Percentiles rank a stretch among this genome's conserved stretches.
Conservation (phyloP, 2,113 vertebrate species). For the Dendropsophus ebraccatus region DNA sequence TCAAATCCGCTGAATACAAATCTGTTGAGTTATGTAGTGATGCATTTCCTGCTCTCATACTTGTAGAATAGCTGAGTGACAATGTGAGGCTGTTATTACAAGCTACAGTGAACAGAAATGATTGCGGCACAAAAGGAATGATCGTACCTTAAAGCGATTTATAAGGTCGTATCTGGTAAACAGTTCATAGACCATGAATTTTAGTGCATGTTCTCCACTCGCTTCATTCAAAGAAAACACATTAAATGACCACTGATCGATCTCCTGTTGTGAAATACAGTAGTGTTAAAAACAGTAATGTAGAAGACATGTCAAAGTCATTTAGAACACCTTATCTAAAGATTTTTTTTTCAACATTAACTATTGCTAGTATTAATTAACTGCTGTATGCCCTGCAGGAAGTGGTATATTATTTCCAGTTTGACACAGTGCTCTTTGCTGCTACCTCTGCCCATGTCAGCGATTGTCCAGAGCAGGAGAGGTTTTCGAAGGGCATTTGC, state of each 20-base stretch:
- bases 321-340: too few relatives aligned
- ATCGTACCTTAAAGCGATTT: constrained; percentile 92
- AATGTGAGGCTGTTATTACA: neutral
- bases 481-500: too few relatives aligned
- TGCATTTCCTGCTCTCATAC: neutral
- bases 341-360: too few relatives aligned
- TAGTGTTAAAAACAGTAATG: too few relatives aligned
- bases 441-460: too few relatives aligned
- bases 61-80: neutral
- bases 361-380: too few relatives aligned
- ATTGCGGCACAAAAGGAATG: neutral
- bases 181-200: constrained; percentile 97
- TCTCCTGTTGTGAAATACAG: constrained; percentile 76
- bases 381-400: too few relatives aligned
- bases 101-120: neutral
- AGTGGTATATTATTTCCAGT: too few relatives aligned
- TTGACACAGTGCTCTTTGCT: too few relatives aligned
- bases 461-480: too few relatives aligned
- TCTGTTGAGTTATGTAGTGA: neutral
- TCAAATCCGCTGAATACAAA: neutral
- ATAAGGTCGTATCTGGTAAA: constrained; percentile 98
- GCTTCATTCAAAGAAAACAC: constrained; percentile 93
- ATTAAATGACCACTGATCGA: constrained; percentile 98
- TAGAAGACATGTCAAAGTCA: too few relatives aligned
- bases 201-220: constrained; percentile 93